A percentile compares a stretch with the other conserved stretches of the same genome.
phyloP scores from a whole-genome alignment of 1,140 invertebrate species.

The Hypothenemus hampei region DNA sequence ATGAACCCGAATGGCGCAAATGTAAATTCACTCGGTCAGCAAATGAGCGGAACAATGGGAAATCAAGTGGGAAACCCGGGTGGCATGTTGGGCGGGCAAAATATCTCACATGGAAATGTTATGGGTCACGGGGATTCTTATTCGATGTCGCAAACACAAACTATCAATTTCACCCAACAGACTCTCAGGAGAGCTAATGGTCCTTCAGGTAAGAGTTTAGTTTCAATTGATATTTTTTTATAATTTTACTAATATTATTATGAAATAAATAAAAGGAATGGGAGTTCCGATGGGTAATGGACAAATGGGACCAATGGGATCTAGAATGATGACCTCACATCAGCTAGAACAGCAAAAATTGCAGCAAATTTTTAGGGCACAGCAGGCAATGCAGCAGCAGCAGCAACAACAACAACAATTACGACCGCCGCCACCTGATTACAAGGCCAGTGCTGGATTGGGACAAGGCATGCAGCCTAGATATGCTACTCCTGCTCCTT shows the following conservation, averaged over 20 bases:
- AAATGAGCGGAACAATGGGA: constrained; percentile 35
- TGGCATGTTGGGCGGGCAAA: constrained; percentile 28
- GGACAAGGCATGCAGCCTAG: constrained; percentile 52
- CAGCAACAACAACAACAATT: constrained; percentile 39
- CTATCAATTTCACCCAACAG: constrained; percentile 78
- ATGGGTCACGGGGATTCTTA: constrained; percentile 52
- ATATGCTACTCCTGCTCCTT: constrained; percentile 36
- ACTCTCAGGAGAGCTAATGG: constrained; percentile 50
- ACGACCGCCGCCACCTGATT: constrained; percentile 69
- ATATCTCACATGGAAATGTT: constrained; percentile 25
- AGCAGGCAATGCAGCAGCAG: constrained; percentile 24
- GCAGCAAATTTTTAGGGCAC: constrained; percentile 30
- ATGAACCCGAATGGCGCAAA: constrained; percentile 15
- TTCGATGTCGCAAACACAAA: constrained; percentile 72
- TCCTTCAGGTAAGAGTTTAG: constrained; percentile 12
- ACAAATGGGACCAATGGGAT: constrained; percentile 27
- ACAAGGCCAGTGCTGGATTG: constrained; percentile 62
- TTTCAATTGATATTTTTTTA: constrained; percentile 3
- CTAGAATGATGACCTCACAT: constrained; percentile 32
- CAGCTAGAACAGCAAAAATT: constrained; percentile 41
- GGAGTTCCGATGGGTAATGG: constrained; percentile 31
- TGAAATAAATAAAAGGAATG: constrained; percentile 13
- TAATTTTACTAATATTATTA: not conserved
- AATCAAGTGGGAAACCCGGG: constrained; percentile 20
- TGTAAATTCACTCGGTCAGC: constrained; percentile 32